Percentiles rank a stretch among this genome's conserved stretches.
Evolutionary conservation across 1,140 invertebrate species (phyloP).

Genomic region (Eufriesea mexicana): DNA sequence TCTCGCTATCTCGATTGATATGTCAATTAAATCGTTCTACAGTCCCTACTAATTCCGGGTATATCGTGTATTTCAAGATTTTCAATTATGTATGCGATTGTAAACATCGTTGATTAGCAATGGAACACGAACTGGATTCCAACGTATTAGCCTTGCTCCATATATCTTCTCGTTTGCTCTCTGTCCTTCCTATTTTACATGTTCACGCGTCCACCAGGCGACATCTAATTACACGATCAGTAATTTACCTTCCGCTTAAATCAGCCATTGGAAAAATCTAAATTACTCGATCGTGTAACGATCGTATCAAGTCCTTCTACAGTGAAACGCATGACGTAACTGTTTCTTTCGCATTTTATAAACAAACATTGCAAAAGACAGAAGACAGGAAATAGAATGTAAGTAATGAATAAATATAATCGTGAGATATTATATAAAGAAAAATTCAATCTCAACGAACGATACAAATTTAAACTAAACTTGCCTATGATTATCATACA

Average conservation of each 20-base stretch:
- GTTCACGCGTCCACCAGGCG: conserved; percentile 27
- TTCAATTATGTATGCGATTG: conserved; percentile 7
- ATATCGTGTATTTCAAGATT: neutral
- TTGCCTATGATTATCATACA: too few species aligned
- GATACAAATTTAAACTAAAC: too few species aligned
- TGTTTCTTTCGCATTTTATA: neutral
- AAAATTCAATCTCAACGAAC: too few species aligned
- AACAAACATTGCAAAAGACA: neutral
- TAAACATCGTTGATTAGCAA: conserved; percentile 36
- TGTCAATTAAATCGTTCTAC: neutral
- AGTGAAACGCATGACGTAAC: conserved; percentile 22
- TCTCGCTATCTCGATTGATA: neutral
- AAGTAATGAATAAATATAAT: too few species aligned
- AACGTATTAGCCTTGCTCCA: conserved; percentile 24
- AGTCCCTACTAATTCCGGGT: neutral
- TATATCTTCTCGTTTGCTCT: conserved; percentile 23
- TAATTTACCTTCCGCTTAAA: conserved; percentile 8
- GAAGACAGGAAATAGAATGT: neutral
- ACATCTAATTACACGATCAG: conserved; percentile 46
- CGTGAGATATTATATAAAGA: too few species aligned
- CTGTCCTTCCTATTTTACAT: conserved; percentile 7
- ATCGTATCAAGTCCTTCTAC: conserved; percentile 43
- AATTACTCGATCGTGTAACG: conserved; percentile 45
- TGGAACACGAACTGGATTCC: conserved; percentile 13
- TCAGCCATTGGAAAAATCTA: conserved; percentile 24